Base-by-base conservation (phyloP, 2,797 vertebrate genomes). In the Artibeus jamaicensis region DNA sequence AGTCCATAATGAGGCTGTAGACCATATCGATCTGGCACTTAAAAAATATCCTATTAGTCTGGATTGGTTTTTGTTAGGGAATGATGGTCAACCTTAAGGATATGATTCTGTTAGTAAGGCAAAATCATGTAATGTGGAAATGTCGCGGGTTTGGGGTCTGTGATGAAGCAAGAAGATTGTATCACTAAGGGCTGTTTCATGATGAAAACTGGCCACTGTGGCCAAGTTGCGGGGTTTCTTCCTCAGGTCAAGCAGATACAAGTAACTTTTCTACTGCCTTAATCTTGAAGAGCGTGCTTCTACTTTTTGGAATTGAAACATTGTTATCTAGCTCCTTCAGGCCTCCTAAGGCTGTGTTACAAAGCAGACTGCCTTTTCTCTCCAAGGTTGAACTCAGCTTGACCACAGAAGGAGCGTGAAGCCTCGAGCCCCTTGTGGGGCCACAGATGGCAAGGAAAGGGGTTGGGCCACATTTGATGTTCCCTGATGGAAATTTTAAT, bases 31-130 rank as follows among this genome's bases (percentile, higher is more conserved):
- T 96, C 98, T 97, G 98, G 98, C 98, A 98, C 98, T 98, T 98
- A 86, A 97, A 97, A 95, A 94, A 97, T 97, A 97, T 98, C 97
- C 73, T 97, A 93, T 98, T 96, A 87, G 81, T 96, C 97, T 97
- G 86, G 95, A 96, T 96, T 98, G 95, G 71, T 78, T 97, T 97
- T 95, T 96, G 97, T 97, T 97, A 93, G 98, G 98, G 92, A 83
- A 96, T 83, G 93, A 91, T 96, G 97, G 71, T 90, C 95, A 77
- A 87, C 97, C 95, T 97, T 97, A 95, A 96, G 98, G 92, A 98
- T 98, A 96, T 96, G 93, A 74, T 98, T 97, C 86, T 98, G 96
- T 98, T 98, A 98, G 96, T 99, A 99, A 99, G 98, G 98, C 98
- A 99, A 98, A 98, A 98, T 97, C 97, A 98, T 85, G 96, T 94